Conservation (phyloP, 1,140 invertebrate genomes). For the Geopemphigus sp. region DNA sequence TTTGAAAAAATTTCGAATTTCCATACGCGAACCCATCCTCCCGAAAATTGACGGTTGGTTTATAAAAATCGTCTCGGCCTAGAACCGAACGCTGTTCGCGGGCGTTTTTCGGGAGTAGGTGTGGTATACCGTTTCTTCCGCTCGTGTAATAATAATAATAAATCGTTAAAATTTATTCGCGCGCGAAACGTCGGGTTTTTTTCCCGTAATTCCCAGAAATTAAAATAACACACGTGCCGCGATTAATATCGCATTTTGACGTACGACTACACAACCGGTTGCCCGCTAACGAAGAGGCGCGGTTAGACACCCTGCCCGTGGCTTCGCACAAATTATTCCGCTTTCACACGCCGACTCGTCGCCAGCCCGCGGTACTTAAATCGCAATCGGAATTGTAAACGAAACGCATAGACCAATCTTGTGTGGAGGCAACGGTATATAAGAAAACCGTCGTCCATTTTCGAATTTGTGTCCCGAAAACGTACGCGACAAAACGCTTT, state of each 20-base stretch:
- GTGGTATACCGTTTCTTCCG: too few species aligned
- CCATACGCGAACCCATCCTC: too few species aligned
- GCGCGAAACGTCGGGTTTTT: background rate
- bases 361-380: conserved; percentile 13
- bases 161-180: background rate
- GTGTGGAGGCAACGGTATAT: background rate
- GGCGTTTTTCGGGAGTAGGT: too few species aligned
- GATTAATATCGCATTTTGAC: conserved; percentile 26
- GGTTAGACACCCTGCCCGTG: background rate
- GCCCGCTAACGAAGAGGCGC: background rate
- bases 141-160: too few species aligned
- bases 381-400: background rate
- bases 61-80: too few species aligned
- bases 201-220: background rate
- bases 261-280: conserved; percentile 23
- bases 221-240: background rate
- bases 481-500: too few species aligned
- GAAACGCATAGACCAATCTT: background rate
- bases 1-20: too few species aligned
- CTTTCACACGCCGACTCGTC: conserved; percentile 14
- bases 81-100: too few species aligned
- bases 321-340: conserved; percentile 1
- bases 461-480: background rate
- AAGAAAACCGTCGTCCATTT: background rate
- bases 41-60: too few species aligned